Evolutionary conservation across 1,140 invertebrate genomes (phyloP), one percentile per base, ranked within the genome.

Genomic region (Palaemon carinicauda): DNA sequence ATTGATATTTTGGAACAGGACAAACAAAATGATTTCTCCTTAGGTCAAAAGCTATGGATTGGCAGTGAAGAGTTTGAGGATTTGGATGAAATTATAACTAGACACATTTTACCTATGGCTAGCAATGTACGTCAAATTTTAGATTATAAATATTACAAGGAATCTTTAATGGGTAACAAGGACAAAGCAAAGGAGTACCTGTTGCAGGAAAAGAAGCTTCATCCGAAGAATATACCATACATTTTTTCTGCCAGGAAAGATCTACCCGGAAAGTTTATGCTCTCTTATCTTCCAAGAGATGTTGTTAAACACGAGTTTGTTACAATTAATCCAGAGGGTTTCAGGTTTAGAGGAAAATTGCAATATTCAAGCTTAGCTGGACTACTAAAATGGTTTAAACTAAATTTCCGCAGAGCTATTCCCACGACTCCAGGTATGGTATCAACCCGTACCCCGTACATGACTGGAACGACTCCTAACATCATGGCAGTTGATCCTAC

Each of bases 11-110:
- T 94, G 31, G 99, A 99, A 92, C 95, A 98, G 91, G 97, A 97
- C 14, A 99, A 99, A 92, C 96, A 97, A 90, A 99, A 99, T 91
- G 95, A 95, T 0, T 99, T 99, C 91, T 98, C 97, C 65, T 92
- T 99, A 24, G 98, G 99, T 31, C 94, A 95, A 89, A 95, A 95
- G 69, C 92, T 99, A 0, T 96, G 95, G 94, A 98, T 99, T 88
- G 95, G 95, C 17, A 95, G 93, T 80, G 96, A 96, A 90, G 96
- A 98, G 90, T 99, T 98, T 92, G 98, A 99, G 93, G 98, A 99
- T 92, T 92, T 99, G 19, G 98, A 99, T 92, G 98, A 99, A 95
- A 99, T 99, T 71, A 97, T 99, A 53, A 98, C 98, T 0, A 94
- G 98, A 15, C 94, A 98, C 91, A 95, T 99, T 7, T 97, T 96